Evolutionary conservation across 1,140 invertebrate species (phyloP).

Genomic region (Brachionus asplanchnoidis): DNA sequence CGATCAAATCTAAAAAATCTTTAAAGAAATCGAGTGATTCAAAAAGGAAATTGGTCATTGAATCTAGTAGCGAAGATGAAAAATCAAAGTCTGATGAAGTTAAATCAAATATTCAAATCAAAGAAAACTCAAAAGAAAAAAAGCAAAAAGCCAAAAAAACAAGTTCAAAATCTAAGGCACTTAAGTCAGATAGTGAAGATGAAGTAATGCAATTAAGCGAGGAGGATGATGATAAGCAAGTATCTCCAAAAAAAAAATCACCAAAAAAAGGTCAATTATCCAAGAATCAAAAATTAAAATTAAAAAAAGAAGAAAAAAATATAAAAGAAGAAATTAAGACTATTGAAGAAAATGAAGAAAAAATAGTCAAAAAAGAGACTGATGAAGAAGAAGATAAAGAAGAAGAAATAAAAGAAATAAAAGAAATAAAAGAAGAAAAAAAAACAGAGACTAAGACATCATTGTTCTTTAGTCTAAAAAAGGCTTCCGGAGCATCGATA

Average conservation of each 20-base stretch:
- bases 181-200: constrained; percentile 15
- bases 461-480: constrained; percentile 17
- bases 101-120: background rate
- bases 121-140: background rate
- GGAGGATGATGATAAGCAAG: background rate
- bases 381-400: background rate
- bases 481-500: background rate
- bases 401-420: background rate
- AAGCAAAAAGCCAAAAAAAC: background rate
- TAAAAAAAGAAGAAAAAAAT: constrained; percentile 15
- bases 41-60: constrained; percentile 1
- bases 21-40: background rate
- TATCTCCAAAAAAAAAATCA: background rate
- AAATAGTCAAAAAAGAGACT: background rate
- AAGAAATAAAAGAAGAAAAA: background rate
- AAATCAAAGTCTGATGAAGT: background rate
- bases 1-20: background rate
- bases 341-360: background rate
- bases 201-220: constrained; percentile 22
- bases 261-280: background rate
- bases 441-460: constrained; percentile 12
- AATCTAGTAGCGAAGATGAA: constrained; percentile 21
- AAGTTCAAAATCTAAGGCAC: background rate
- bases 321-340: background rate
- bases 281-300: background rate